Evolutionary conservation across 2,888 invertebrate species (phyloP), one percentile per base, ranked within the genome.

Genomic region (Panopea generosa): DNA sequence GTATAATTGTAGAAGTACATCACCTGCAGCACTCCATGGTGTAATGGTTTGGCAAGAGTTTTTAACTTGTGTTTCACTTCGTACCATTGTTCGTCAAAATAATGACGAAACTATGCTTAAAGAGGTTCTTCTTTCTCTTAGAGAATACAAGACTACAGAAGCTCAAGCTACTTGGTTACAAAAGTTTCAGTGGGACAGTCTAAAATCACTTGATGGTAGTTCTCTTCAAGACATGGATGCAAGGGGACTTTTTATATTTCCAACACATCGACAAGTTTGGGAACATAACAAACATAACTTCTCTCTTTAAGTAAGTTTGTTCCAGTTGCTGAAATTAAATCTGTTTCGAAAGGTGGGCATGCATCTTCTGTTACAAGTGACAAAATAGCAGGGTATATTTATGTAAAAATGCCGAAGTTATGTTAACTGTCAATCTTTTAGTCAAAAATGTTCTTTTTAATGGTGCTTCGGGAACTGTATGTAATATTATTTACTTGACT

Each of bases 361-460:
- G 47, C 16, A 63, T 52, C n/a, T n/a, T n/a, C n/a, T n/a, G n/a
- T n/a, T n/a, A n/a, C n/a, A n/a, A n/a, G n/a, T 60, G 80, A 83
- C 53, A 65, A 66, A n/a, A n/a, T 72, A 20, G 59, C 43, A 56
- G 82, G 79, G 11, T 78, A 7, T 77, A 47, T 27, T 11, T 83
- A 0, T 77, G 72, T 43, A 49, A 65, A 57, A 52, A 29, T 27
- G 65, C 70, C 14, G 76, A 63, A 52, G 78, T 81, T 20, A 82
- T 78, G 77, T 40, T 78, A 2, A 65, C 77, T 38, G 16, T 53
- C 2, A 83, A 82, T 47, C n/a, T 82, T 2, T 16, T 18, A 57
- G 78, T 82, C 22, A 14, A 26, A 11, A 71, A 33, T 73, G 81
- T 78, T 6, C 40, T 81, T 0, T 81, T 62, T 47, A 83, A 83